Percentiles rank a stretch among this genome's conserved stretches.
Conservation (phyloP, 37 sponge, comb jelly and placozoan genomes). For the Ephydatia muelleri region DNA sequence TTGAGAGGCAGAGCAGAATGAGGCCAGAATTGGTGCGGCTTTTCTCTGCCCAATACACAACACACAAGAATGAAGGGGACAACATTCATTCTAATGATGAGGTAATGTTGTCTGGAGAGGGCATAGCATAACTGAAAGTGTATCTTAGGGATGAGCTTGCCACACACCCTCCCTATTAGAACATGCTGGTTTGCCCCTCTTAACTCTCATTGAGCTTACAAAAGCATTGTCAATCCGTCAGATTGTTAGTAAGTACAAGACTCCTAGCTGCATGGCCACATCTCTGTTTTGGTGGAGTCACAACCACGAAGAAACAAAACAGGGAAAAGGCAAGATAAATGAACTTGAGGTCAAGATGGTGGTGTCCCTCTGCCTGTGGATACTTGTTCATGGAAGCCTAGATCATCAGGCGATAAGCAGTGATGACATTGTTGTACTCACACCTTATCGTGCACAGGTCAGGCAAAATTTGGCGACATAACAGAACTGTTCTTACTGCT, state of each 20-base stretch:
- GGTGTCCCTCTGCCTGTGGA: no score
- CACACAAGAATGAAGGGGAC: not conserved
- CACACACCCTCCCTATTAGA: no score
- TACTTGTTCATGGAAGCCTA: not conserved
- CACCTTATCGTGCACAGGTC: conserved; percentile 42
- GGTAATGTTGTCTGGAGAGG: no score
- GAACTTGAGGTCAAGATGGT: conserved; percentile 24
- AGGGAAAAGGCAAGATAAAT: not conserved
- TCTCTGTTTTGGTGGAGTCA: conserved; percentile 26
- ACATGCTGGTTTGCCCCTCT: no score
- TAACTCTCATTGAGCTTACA: no score
- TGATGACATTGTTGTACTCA: conserved; percentile 2
- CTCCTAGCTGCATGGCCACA: conserved; percentile 13
- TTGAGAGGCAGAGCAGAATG: conserved; percentile 27
- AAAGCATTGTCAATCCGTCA: no score
- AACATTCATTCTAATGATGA: not conserved
- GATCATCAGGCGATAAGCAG: no score
- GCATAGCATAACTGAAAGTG: no score
- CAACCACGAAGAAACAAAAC: not conserved
- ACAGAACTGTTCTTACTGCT: no score
- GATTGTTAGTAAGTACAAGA: no score
- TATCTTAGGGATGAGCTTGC: no score
- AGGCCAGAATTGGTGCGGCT: conserved; percentile 13
- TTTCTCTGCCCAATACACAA: conserved; percentile 6
- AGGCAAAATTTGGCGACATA: no score